phyloP scores from a whole-genome alignment of 2,113 vertebrate genomes.

The Lophius piscatorius region DNA sequence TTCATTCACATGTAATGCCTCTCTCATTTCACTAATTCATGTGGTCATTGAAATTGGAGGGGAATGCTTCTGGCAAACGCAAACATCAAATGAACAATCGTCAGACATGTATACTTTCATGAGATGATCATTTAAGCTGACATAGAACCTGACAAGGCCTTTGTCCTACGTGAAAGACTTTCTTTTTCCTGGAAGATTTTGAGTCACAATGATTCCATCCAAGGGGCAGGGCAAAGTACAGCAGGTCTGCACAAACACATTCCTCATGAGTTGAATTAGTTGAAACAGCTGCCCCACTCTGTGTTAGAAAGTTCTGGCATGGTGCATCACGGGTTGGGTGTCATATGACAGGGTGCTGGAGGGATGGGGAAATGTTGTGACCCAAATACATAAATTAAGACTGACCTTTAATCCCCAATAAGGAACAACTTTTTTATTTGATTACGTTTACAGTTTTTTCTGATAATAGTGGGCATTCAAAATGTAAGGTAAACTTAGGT shows the following conservation, averaged over 20 bases:
- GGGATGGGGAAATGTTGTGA: conserved; percentile 49
- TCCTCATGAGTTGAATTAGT: conserved; percentile 57
- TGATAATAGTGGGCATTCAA: background rate
- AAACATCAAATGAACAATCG: conserved; percentile 1
- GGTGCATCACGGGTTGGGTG: conserved; percentile 49
- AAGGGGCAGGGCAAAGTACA: conserved; percentile 57
- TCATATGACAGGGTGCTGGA: conserved; percentile 56
- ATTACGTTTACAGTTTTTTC: conserved; percentile 9
- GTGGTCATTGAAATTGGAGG: background rate
- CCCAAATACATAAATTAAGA: conserved; percentile 62
- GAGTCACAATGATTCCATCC: conserved; percentile 15
- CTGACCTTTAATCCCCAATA: conserved; percentile 13
- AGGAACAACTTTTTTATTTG: conserved; percentile 6
- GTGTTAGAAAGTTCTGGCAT: conserved; percentile 42
- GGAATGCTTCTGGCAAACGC: too few species aligned
- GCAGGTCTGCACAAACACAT: conserved; percentile 67
- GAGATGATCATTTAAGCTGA: background rate
- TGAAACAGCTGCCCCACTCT: conserved; percentile 25
- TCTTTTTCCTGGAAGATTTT: conserved; percentile 45
- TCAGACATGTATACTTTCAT: background rate
- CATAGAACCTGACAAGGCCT: background rate
- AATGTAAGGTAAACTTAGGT: background rate
- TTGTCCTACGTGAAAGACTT: conserved; percentile 6
- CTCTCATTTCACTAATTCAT: background rate
- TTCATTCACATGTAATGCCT: conserved; percentile 19